Conservation (phyloP, 2,888 invertebrate species). For the Sialis lutaria region DNA sequence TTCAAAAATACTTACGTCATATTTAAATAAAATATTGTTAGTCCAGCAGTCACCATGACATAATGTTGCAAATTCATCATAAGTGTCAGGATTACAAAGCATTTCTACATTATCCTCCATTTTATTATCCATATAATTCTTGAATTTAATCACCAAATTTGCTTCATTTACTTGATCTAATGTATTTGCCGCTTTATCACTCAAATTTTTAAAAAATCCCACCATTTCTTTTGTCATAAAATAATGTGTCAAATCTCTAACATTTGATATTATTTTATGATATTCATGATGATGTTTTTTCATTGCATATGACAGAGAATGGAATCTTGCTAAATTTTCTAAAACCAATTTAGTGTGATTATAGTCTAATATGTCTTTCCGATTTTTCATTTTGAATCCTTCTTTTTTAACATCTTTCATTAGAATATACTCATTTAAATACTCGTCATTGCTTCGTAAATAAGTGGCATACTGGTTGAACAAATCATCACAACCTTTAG, state of each 20-base stretch:
- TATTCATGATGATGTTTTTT: neutral
- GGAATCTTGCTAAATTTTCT: neutral
- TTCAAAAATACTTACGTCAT: conserved; percentile 15
- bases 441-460: neutral
- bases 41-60: conserved; percentile 19
- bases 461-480: neutral
- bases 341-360: conserved; percentile 2
- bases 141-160: neutral
- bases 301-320: neutral
- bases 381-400: neutral
- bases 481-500: neutral
- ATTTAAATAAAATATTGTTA: conserved; percentile 19
- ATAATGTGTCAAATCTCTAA: neutral
- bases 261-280: neutral
- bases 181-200: neutral
- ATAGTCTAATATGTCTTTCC: conserved; percentile 1
- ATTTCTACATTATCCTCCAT: conserved; percentile 2
- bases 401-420: conserved; percentile 6
- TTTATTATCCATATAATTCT: conserved; percentile 6
- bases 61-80: conserved; percentile 10
- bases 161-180: neutral
- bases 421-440: conserved; percentile 12
- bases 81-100: conserved; percentile 1
- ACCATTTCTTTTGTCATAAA: neutral
- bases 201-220: neutral